Evolutionary conservation across 2,888 invertebrate species (phyloP), one percentile per base, ranked within the genome.

Genomic region (Gerosis bhagava): DNA sequence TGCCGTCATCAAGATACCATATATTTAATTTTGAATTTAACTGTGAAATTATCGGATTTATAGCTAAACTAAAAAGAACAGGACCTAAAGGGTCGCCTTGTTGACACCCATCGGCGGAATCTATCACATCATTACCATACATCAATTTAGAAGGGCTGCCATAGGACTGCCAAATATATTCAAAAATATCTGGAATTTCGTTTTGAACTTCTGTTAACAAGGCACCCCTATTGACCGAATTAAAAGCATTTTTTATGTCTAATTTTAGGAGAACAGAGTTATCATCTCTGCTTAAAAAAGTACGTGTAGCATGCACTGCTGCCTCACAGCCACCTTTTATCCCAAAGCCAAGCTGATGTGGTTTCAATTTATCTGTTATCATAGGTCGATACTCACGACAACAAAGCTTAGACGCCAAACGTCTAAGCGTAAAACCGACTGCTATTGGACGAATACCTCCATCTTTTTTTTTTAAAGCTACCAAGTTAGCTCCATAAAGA

Each of bases 291-390:
- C n/a, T n/a, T 16, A n/a, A 8, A n/a, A 28, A 44, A 25, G 35
- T 26, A n/a, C 32, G 25, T 17, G 11, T 28, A 26, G 32, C 34
- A 28, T 24, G 41, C 12, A 19, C 26, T 11, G 34, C 34, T 26
- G 13, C 35, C 26, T 34, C 35, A 44, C 35, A 28, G 17, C 26
- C 34, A 5, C 22, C 53, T 53, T 56, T 45, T 39, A 3, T 19
- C 53, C 56, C 50, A 31, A 34, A 31, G 15, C 21, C 16, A 15
- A 34, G 11, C 11, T 34, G 32, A 11, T 6, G 5, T 5, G 32
- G 32, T 11, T 34, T 19, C 7, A 34, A 34, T 17, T 17, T 19
- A 2, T 11, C 6, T 11, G 3, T 19, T 5, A 34, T n/a, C 3
- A 12, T 11, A 8, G 21, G 10, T 6, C 19, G 21, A 22, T 21